A percentile compares a stretch with the other conserved stretches of the same genome.
These are phyloP conservation scores for Bilobella aurantiaca DNA, from an alignment of 1,140 invertebrate species.

Conservation along the genomic window DNA sequence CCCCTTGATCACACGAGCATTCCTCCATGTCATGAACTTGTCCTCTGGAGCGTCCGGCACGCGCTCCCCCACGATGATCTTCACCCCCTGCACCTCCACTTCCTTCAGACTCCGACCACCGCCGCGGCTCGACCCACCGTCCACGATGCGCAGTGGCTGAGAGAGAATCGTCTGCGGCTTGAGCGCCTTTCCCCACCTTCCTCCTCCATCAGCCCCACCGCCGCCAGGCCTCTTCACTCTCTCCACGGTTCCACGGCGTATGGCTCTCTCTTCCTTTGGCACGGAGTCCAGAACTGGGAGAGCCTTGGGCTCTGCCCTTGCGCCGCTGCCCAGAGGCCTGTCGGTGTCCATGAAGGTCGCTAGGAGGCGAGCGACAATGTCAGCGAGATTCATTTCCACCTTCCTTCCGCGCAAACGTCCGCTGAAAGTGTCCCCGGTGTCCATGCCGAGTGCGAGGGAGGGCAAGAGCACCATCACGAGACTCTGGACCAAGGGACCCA, in stretches of 20 bases:
- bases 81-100: slow-evolving; percentile 41
- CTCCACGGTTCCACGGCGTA: background rate
- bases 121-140: background rate
- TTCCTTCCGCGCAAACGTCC: too few species aligned
- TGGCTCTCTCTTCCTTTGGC: too few species aligned
- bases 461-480: too few species aligned
- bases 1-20: slow-evolving; percentile 72
- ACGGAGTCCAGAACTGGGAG: too few species aligned
- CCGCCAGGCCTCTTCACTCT: background rate
- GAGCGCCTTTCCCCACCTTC: background rate
- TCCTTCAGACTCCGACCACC: slow-evolving; percentile 13
- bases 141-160: slow-evolving; percentile 5
- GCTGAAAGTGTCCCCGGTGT: too few species aligned
- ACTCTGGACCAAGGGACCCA: too few species aligned
- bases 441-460: too few species aligned
- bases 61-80: slow-evolving; percentile 64
- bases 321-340: too few species aligned
- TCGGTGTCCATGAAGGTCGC: too few species aligned
- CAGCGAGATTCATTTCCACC: too few species aligned
- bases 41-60: slow-evolving; percentile 72
- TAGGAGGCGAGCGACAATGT: too few species aligned
- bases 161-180: slow-evolving; percentile 4
- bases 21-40: slow-evolving; percentile 64
- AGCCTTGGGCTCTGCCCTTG: too few species aligned
- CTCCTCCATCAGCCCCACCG: background rate